phyloP scores from a whole-genome alignment of 2,797 vertebrate genomes.

The Spinibarbus caldwelli region DNA sequence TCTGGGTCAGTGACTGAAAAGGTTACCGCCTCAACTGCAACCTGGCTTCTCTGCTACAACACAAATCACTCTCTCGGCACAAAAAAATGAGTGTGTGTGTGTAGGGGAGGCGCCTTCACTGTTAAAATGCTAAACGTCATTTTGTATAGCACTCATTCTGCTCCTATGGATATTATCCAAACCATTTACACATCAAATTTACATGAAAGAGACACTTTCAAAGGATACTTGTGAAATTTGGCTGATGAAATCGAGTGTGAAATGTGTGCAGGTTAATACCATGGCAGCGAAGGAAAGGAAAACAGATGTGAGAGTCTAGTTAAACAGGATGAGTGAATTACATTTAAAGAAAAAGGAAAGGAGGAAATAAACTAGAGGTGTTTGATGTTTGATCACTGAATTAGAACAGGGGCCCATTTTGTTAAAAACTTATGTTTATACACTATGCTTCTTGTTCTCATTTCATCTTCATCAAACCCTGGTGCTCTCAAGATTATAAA shows the following conservation, averaged over 20 bases:
- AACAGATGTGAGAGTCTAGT: conserved; percentile 28
- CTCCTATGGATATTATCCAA: conserved; percentile 34
- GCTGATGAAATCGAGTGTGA: conserved; percentile 8
- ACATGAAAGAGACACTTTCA: conserved; percentile 37
- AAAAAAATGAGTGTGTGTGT: conserved; percentile 17
- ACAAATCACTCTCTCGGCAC: conserved; percentile 81
- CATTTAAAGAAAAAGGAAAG: conserved; percentile 31
- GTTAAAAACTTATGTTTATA: conserved; percentile 55
- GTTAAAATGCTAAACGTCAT: conserved; percentile 46
- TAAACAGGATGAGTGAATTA: conserved; percentile 48
- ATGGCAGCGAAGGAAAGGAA: conserved; percentile 54
- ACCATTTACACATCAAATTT: conserved; percentile 21
- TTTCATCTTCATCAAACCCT: conserved; percentile 60
- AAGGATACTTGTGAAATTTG: conserved; percentile 19
- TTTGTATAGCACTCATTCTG: conserved; percentile 30
- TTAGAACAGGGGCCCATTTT: no score
- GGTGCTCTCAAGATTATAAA: conserved; percentile 41
- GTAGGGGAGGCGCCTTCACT: conserved; percentile 26
- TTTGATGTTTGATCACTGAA: conserved; percentile 61
- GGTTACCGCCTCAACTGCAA: conserved; percentile 93
- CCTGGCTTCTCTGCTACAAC: conserved; percentile 88
- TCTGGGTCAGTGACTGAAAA: conserved; percentile 96
- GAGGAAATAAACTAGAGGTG: conserved; percentile 37
- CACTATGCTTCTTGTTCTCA: conserved; percentile 40
- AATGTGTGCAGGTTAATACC: conserved; percentile 56